Percentiles rank a stretch among this genome's conserved stretches.
phyloP scores from a whole-genome alignment of 2,797 vertebrate genomes.

The Valencia hispanica region DNA sequence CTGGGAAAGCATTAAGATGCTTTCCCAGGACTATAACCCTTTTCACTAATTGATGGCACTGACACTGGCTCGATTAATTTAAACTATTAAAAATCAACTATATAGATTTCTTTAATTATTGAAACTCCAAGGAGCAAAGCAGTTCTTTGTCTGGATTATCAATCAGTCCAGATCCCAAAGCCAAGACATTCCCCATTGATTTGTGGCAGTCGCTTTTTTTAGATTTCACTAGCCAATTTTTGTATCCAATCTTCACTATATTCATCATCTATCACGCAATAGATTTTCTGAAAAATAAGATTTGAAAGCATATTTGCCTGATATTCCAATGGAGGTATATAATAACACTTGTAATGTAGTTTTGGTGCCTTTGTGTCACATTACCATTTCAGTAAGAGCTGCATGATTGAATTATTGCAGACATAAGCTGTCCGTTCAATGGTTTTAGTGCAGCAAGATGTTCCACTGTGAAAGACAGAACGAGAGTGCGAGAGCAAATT shows the following conservation, averaged over 20 bases:
- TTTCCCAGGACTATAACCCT: too few relatives aligned
- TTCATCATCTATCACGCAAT: conserved; percentile 3
- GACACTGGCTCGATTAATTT: too few relatives aligned
- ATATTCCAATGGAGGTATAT: conserved; percentile 31
- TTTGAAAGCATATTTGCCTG: conserved; percentile 27
- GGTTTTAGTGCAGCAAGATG: conserved; percentile 20
- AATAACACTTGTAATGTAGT: conserved; percentile 52
- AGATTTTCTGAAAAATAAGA: conserved; percentile 28
- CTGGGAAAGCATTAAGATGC: too few relatives aligned
- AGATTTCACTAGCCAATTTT: background rate
- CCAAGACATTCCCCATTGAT: background rate
- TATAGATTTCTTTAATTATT: too few relatives aligned
- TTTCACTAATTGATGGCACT: too few relatives aligned
- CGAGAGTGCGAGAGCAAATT: conserved; percentile 26
- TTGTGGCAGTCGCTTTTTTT: background rate
- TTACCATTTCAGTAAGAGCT: conserved; percentile 59
- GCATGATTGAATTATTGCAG: conserved; percentile 56
- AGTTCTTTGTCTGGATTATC: background rate
- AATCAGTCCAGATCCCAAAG: background rate
- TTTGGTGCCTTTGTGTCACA: conserved; percentile 35
- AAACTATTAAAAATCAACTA: too few relatives aligned
- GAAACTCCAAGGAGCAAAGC: background rate
- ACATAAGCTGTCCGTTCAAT: conserved; percentile 35
- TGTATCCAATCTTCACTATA: background rate
- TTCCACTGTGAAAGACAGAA: conserved; percentile 16